Conservation (phyloP, 2,797 vertebrate species). For the Coregonus sp. region DNA sequence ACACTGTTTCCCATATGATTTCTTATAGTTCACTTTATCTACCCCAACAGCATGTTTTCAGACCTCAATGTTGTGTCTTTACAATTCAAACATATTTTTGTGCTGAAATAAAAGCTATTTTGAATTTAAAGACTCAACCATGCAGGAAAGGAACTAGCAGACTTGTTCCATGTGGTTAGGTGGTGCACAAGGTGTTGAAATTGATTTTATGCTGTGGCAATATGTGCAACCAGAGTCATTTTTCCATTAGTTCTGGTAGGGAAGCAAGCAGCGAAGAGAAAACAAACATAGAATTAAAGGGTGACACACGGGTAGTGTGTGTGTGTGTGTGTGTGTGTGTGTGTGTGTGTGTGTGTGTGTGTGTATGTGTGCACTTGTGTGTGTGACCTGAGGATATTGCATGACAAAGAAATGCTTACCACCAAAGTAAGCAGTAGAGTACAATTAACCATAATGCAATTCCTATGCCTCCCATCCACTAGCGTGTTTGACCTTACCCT, state of each 20-base stretch:
- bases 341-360: no score
- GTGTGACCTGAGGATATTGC: background rate
- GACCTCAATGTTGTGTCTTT: background rate
- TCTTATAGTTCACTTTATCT: background rate
- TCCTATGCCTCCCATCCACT: background rate
- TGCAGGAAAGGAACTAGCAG: background rate
- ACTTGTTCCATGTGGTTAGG: no score
- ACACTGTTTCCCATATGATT: slow-evolving; percentile 4
- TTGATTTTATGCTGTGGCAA: background rate
- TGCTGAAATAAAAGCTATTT: slow-evolving; percentile 5
- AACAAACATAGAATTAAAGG: background rate
- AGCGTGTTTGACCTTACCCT: background rate
- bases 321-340: no score
- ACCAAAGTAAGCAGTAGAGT: background rate
- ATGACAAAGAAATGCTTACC: background rate
- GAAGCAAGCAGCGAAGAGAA: background rate
- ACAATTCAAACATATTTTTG: background rate
- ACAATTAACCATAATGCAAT: background rate
- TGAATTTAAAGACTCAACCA: background rate
- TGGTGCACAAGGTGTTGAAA: background rate
- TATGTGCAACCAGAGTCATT: background rate
- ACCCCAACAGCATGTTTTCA: background rate
- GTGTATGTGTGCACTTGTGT: no score
- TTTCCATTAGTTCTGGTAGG: background rate
- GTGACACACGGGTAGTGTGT: background rate